Evolutionary conservation across 2,797 vertebrate species (phyloP).

Genomic region (Tragelaphus eurycerus): DNA sequence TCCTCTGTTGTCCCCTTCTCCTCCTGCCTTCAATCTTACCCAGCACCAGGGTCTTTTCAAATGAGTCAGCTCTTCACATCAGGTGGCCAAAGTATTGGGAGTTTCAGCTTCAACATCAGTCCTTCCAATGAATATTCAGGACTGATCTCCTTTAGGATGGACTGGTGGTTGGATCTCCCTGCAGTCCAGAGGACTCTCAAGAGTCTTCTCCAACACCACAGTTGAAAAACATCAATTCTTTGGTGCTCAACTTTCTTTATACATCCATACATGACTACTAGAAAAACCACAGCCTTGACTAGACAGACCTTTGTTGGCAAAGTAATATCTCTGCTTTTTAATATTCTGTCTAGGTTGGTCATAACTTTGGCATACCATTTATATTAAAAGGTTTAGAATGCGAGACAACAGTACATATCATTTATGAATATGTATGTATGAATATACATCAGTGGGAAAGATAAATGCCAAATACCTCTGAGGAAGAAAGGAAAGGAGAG

Average conservation of each 20-base stretch:
- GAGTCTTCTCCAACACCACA: not conserved
- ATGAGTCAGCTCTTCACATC: not conserved
- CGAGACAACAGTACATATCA: not conserved
- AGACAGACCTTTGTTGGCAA: no score
- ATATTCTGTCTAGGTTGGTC: no score
- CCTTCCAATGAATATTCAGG: not conserved
- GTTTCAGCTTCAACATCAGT: not conserved
- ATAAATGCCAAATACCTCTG: not conserved
- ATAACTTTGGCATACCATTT: not conserved
- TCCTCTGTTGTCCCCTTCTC: not conserved
- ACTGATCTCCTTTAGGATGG: not conserved
- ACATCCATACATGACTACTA: no score
- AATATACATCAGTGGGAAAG: not conserved
- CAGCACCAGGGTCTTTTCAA: not conserved
- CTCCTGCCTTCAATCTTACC: not conserved
- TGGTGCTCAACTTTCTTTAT: not conserved
- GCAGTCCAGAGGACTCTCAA: not conserved
- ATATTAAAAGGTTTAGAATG: not conserved
- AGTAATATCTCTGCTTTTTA: no score
- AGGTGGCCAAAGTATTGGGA: not conserved
- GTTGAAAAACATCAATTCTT: not conserved
- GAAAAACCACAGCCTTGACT: no score
- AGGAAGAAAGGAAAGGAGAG: not conserved
- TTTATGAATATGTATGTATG: not conserved
- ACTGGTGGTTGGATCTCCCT: not conserved